Evolutionary conservation across 2,888 invertebrate species (phyloP).

Genomic region (Spialia ferax): DNA sequence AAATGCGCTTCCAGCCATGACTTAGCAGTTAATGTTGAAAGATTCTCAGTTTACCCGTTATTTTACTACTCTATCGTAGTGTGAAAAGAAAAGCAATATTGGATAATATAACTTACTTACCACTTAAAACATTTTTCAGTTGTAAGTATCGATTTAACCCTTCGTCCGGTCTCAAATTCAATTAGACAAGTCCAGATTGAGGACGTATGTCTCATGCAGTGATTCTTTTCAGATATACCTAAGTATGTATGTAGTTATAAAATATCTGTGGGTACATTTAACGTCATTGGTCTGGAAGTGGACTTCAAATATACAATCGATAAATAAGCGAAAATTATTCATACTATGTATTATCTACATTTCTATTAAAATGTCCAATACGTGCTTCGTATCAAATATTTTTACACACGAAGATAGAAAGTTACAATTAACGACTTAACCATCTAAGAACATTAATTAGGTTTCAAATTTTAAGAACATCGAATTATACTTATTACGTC

Average conservation of each 20-base stretch:
- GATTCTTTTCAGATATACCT: too few species aligned
- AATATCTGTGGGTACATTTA: too few species aligned
- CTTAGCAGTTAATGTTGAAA: background rate
- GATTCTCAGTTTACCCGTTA: background rate
- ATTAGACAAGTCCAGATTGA: too few species aligned
- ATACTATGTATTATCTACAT: constrained; percentile 26
- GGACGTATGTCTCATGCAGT: too few species aligned
- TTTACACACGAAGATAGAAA: constrained; percentile 33
- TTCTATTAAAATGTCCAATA: constrained; percentile 27
- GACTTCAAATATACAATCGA: constrained; percentile 24
- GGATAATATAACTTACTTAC: too few species aligned
- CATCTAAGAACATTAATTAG: constrained; percentile 15
- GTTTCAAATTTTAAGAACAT: constrained; percentile 30
- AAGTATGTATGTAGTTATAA: too few species aligned
- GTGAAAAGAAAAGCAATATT: too few species aligned
- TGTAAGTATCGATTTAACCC: too few species aligned
- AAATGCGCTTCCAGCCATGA: constrained; percentile 6
- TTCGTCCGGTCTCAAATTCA: too few species aligned
- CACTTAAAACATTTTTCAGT: too few species aligned
- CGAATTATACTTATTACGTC: constrained; percentile 21
- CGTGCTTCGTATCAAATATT: constrained; percentile 27
- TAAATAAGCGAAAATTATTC: constrained; percentile 12
- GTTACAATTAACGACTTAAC: constrained; percentile 17
- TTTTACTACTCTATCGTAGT: background rate
- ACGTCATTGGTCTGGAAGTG: constrained; percentile 4